phyloP scores from a whole-genome alignment of 2,888 invertebrate species.

The Ophion slaviceki region DNA sequence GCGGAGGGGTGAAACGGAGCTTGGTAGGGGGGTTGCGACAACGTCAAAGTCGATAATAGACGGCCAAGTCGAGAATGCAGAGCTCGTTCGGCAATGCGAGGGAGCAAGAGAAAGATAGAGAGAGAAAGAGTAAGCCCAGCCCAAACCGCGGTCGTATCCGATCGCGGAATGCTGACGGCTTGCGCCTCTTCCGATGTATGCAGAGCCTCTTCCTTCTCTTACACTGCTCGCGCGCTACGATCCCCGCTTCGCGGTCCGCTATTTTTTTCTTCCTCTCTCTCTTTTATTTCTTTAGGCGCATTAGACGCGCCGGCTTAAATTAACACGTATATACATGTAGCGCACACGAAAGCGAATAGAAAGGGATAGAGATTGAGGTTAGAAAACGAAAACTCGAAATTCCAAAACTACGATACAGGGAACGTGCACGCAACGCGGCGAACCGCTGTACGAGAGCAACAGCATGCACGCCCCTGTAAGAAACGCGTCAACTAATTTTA shows the following conservation, averaged over 20 bases:
- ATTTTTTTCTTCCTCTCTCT: not conserved
- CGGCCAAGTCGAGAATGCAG: constrained; percentile 39
- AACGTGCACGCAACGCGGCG: constrained; percentile 5
- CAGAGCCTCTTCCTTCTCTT: constrained; percentile 41
- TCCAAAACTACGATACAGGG: constrained; percentile 57
- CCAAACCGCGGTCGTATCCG: constrained; percentile 61
- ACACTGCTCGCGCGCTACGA: not conserved
- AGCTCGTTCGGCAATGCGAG: constrained; percentile 22
- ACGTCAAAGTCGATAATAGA: constrained; percentile 23
- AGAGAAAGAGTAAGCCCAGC: constrained; percentile 46
- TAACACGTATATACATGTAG: not conserved
- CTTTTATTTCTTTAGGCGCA: not conserved
- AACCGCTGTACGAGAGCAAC: constrained; percentile 35
- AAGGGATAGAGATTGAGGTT: constrained; percentile 27
- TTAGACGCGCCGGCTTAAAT: not conserved
- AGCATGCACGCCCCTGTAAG: constrained; percentile 59
- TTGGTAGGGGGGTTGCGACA: not conserved
- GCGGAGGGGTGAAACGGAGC: not conserved
- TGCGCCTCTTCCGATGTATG: constrained; percentile 51
- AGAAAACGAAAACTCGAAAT: constrained; percentile 57
- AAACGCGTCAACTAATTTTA: constrained; percentile 65
- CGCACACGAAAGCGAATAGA: constrained; percentile 7
- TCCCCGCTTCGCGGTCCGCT: not conserved
- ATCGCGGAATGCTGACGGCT: constrained; percentile 58
- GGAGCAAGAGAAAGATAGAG: constrained; percentile 8